These are phyloP conservation scores for Isurus oxyrinchus DNA, from an alignment of 2,113 vertebrate species.

Conservation along the genomic window DNA sequence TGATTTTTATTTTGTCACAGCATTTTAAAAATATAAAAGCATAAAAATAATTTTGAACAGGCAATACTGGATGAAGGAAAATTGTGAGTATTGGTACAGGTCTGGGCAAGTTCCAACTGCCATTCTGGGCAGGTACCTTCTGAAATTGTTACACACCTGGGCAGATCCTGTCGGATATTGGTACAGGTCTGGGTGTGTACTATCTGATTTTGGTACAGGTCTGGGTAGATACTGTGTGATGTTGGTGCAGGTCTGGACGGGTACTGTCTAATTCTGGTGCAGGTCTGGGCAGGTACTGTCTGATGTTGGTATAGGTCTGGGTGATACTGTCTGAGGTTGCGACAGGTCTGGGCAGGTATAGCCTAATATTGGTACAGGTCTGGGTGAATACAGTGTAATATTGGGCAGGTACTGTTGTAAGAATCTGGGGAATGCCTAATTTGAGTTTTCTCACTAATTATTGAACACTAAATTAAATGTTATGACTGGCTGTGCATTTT, in stretches of 20 bases:
- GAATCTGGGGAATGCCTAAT: too few relatives aligned
- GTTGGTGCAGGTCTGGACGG: background rate
- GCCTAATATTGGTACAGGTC: background rate
- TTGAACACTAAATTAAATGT: background rate
- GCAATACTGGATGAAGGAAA: background rate
- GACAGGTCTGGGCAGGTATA: too few relatives aligned
- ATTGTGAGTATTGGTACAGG: background rate
- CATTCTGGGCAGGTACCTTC: background rate
- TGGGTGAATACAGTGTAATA: background rate
- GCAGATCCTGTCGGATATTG: too few relatives aligned
- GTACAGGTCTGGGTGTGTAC: background rate
- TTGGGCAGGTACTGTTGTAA: too few relatives aligned
- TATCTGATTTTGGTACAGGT: too few relatives aligned
- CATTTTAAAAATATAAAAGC: background rate
- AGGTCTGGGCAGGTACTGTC: too few relatives aligned
- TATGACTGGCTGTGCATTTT: background rate
- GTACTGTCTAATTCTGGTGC: too few relatives aligned
- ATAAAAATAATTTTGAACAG: background rate
- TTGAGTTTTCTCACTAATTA: background rate
- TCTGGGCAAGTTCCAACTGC: background rate
- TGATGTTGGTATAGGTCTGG: background rate
- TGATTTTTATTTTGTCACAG: background rate
- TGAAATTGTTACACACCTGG: too few relatives aligned
- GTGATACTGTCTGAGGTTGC: too few relatives aligned
- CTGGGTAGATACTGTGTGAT: background rate